phyloP scores from a whole-genome alignment of 92 coral and sea anemone species.

The Ricordea florida region DNA sequence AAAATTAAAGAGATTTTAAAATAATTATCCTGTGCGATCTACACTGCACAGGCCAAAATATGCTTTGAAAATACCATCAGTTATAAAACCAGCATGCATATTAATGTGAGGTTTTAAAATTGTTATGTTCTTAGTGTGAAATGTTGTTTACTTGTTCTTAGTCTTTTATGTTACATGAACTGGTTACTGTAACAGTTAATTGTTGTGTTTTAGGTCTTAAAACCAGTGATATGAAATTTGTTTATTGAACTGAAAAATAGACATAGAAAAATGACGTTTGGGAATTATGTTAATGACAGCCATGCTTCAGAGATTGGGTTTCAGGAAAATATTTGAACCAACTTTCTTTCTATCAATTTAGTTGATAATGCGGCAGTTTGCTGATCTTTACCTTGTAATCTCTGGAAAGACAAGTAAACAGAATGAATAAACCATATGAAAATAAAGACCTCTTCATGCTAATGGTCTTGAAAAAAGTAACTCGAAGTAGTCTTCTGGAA shows the following conservation, averaged over 20 bases:
- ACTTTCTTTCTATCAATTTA: no score
- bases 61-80: constrained; percentile 51
- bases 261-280: constrained; percentile 30
- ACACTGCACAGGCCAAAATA: constrained; percentile 50
- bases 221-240: constrained; percentile 28
- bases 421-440: constrained; percentile 31
- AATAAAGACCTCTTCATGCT: constrained; percentile 22
- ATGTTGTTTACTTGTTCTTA: background rate
- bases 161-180: constrained; percentile 20
- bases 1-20: constrained; percentile 59
- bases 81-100: constrained; percentile 54
- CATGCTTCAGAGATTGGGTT: no score
- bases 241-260: constrained; percentile 39
- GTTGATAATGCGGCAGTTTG: no score
- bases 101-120: constrained; percentile 21
- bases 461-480: no score
- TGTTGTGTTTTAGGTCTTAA: constrained; percentile 33
- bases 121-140: constrained; percentile 23
- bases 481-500: no score
- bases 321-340: no score
- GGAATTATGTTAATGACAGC: no score
- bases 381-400: no score
- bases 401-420: background rate
- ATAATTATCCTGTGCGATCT: constrained; percentile 55
- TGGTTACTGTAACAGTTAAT: constrained; percentile 17